These are phyloP conservation scores for Chelidonichthys spinosus DNA, from an alignment of 2,797 vertebrate genomes.

Conservation along the genomic window DNA sequence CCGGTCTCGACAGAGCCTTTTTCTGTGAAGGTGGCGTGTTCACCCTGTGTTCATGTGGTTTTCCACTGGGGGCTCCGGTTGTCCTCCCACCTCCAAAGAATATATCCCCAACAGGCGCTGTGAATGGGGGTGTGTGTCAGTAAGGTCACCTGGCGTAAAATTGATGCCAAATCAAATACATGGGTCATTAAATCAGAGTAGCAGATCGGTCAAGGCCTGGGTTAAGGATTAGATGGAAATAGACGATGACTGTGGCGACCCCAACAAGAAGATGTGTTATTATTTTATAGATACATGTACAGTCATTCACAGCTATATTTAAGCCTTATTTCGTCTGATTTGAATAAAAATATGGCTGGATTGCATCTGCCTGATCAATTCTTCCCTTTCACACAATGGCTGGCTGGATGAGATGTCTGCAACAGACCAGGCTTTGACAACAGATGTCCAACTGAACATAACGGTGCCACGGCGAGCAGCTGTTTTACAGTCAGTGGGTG, in stretches of 20 bases:
- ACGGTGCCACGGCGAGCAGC: slow-evolving; percentile 20
- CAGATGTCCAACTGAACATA: slow-evolving; percentile 3
- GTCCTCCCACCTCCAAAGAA: neutral
- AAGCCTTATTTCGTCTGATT: neutral
- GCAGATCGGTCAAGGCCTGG: neutral
- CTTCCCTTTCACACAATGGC: neutral
- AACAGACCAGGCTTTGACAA: slow-evolving; percentile 1
- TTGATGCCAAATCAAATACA: neutral
- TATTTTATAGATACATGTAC: too few species aligned
- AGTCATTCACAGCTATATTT: neutral
- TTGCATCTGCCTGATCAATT: neutral
- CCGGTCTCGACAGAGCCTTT: neutral
- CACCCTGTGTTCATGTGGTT: neutral
- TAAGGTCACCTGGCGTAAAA: neutral
- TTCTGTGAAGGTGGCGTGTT: neutral
- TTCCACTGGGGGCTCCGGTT: neutral
- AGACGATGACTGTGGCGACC: neutral
- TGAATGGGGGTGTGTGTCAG: neutral
- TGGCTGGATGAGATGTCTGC: slow-evolving; percentile 3
- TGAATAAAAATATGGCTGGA: neutral
- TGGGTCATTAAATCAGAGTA: neutral
- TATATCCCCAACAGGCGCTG: neutral
- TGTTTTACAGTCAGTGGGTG: slow-evolving; percentile 26
- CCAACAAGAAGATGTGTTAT: neutral
- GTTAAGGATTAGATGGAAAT: neutral